A percentile compares a stretch with the other conserved stretches of the same genome.
phyloP scores from a whole-genome alignment of 2,113 vertebrate species.

The Cariama cristata region DNA sequence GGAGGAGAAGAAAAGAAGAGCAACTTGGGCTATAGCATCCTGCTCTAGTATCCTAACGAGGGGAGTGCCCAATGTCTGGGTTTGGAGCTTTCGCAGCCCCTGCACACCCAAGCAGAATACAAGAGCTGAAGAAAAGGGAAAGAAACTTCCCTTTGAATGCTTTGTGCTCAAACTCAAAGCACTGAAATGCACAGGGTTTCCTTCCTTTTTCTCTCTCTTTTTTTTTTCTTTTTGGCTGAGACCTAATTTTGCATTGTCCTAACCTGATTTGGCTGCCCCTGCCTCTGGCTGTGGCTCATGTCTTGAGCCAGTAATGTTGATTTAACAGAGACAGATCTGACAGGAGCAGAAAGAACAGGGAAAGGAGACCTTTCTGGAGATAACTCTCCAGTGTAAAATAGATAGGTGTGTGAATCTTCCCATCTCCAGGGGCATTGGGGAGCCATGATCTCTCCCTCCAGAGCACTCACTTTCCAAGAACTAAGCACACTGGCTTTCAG shows the following conservation, averaged over 20 bases:
- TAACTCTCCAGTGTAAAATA: neutral
- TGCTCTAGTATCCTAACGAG: neutral
- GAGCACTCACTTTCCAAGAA: neutral
- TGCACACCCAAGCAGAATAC: neutral
- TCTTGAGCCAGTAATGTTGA: neutral
- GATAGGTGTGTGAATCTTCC: neutral
- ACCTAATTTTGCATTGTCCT: neutral
- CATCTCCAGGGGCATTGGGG: neutral
- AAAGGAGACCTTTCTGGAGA: neutral
- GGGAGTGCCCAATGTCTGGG: neutral
- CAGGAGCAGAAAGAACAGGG: neutral
- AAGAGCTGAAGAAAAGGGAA: neutral
- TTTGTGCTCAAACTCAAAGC: neutral
- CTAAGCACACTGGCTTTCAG: neutral
- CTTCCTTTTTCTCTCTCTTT: neutral
- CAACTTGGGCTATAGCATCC: neutral
- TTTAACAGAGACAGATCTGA: conserved; percentile 9
- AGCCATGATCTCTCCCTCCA: neutral
- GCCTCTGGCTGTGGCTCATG: neutral
- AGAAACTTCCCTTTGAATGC: neutral
- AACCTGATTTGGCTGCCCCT: neutral
- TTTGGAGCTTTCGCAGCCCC: neutral
- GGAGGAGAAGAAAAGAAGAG: neutral
- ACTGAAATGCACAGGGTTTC: neutral
- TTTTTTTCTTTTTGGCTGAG: neutral